These are phyloP conservation scores for Puffinus mauretanicus DNA, from an alignment of 2,113 vertebrate species.

Conservation along the genomic window DNA sequence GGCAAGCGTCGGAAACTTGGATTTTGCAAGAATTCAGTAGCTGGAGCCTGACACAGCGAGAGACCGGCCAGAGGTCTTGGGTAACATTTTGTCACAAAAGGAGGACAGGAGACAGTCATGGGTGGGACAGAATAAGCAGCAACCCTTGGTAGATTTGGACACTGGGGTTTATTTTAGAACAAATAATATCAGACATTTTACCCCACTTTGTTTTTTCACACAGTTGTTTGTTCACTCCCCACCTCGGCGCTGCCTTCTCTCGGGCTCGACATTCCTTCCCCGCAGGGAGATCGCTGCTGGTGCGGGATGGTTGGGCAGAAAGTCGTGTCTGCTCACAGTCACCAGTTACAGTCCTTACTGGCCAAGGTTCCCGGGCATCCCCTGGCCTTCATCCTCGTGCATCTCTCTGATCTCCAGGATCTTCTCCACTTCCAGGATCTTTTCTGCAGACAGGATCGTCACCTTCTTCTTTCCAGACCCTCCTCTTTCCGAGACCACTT, in stretches of 20 bases:
- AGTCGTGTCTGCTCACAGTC: neutral
- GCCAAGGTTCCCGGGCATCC: neutral
- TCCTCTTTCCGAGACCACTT: neutral
- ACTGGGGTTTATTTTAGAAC: neutral
- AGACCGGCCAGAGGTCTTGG: neutral
- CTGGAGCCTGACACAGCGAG: neutral
- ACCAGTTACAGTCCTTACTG: neutral
- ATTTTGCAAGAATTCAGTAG: neutral
- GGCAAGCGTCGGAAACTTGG: neutral
- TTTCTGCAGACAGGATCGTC: neutral
- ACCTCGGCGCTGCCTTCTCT: neutral
- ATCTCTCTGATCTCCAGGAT: neutral
- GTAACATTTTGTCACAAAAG: neutral
- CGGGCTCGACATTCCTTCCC: rapidly evolving
- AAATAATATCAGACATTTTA: neutral
- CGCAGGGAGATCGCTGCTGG: neutral
- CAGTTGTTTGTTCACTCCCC: neutral
- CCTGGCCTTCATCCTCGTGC: neutral
- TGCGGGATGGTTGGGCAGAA: neutral
- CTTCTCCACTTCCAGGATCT: neutral
- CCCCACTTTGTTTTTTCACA: neutral
- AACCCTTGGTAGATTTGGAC: neutral
- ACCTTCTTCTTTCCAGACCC: neutral
- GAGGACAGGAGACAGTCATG: neutral
- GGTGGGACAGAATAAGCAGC: neutral